These are phyloP conservation scores for Phoenicopterus ruber DNA, from an alignment of 2,113 vertebrate genomes.

Conservation along the genomic window DNA sequence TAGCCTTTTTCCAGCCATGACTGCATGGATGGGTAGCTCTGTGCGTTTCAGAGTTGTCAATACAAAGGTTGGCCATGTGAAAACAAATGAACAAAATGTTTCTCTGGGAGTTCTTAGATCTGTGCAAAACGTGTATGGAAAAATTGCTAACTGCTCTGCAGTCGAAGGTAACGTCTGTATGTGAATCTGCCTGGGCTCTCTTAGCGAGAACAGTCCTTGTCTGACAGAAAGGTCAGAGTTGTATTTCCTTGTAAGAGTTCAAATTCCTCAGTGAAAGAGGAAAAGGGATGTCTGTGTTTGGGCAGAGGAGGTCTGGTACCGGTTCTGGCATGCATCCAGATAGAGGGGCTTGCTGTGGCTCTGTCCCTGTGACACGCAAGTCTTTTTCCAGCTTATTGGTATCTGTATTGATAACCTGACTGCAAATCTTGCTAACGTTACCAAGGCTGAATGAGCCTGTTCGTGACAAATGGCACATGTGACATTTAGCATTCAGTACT, in stretches of 20 bases:
- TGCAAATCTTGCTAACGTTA: neutral
- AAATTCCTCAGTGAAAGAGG: neutral
- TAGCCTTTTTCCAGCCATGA: neutral
- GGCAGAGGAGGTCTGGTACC: neutral
- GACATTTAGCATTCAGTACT: neutral
- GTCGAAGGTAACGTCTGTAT: neutral
- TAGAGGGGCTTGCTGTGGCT: neutral
- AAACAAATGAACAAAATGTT: neutral
- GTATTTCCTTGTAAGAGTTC: neutral
- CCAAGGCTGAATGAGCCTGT: neutral
- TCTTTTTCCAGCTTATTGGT: no score
- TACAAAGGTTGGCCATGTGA: neutral
- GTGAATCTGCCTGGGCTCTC: neutral
- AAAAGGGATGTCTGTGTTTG: neutral
- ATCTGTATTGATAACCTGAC: neutral
- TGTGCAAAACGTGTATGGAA: fast-evolving
- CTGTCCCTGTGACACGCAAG: neutral
- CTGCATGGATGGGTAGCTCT: neutral
- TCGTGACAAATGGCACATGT: neutral
- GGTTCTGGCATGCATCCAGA: neutral
- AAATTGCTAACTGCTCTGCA: neutral
- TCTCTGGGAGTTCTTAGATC: neutral
- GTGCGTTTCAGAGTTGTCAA: neutral
- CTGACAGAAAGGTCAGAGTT: neutral
- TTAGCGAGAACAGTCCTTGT: neutral